Evolutionary conservation across 2,888 invertebrate species (phyloP), one percentile per base, ranked within the genome.

Genomic region (Luffia ferchaultella): DNA sequence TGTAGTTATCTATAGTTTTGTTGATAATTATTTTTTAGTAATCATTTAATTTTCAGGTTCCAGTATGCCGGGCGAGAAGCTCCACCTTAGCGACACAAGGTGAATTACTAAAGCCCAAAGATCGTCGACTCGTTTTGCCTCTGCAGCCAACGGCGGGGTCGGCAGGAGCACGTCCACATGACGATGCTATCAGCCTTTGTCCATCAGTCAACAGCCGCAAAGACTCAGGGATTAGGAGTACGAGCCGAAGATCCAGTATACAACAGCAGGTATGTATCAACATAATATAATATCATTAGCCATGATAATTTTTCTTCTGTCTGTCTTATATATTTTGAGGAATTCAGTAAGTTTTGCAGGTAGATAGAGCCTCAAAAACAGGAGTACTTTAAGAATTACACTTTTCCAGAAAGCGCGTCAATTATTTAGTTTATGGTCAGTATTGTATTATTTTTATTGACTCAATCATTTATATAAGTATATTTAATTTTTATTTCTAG

Each of bases 171-270:
- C 64, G 77, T 0, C 62, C 67, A 2, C 59, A 62, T 44, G 89
- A 89, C 18, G 93, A 93, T 65, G 86, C 88, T 51, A 77, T 90
- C 56, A 92, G 91, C 69, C 86, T 90, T 52, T 90, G 90, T 55
- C 89, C 90, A 0, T 91, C 93, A 1, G 88, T 91, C 49, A 92
- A 93, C 62, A 94, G 94, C 60, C 87, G 95, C 52, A 95, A 95
- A 73, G 95, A 95, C 72, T 95, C 94, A 1, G 95, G 95, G 12
- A 95, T 95, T 53, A 87, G 91, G 60, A 94, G 94, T 68, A 93
- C 92, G 51, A 94, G 94, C 60, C 85, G 94, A 2, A 85, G 94
- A 53, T 93, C 93, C 61, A 94, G 94, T 65, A 93, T 94, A 67
- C 92, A 92, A 62, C 93, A 93, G 61, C 93, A 93, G 88, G 93